Base-by-base conservation (phyloP, 2,888 invertebrate genomes). In the Andrena chrysosceles region DNA sequence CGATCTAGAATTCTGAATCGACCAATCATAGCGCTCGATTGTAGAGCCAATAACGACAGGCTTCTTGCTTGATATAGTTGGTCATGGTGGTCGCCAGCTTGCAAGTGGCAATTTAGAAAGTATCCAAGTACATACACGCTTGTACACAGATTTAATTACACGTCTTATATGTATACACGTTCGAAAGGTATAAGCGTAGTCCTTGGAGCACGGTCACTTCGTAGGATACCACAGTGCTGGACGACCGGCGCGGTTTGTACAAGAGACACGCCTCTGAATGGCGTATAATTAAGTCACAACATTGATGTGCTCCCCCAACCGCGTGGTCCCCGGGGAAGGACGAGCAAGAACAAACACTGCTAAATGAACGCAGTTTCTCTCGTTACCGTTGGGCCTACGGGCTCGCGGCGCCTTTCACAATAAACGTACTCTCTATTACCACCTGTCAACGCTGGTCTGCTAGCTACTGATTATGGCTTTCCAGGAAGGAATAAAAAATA, bases 211-310 rank as follows among this genome's bases (percentile, higher is more conserved):
- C 73, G 91, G 91, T 90, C 91, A 90, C 86, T 89, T 82, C 86
- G 85, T 85, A 85, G 87, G 87, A 85, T 86, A 87, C 88, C 87
- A 74, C 74, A 62, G 68, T 75, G 75, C 78, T 56, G 87, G 85
- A 81, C 82, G 86, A 79, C 77, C 83, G 80, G 75, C 87, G 89
- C 89, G 90, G 91, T 92, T 91, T 90, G 89, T 89, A 90, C 90
- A 90, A 90, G 92, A 90, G 92, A 91, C 91, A 91, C 91, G 87
- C 87, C 89, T 91, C 91, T 93, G 93, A 93, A 93, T 93, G 90
- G 92, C 91, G 92, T 92, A 93, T 93, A 93, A 93, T 93, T 93
- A 93, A 93, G 93, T 93, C 93, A 91, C 92, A 91, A 92, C 92
- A 91, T 91, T 91, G 92, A 91, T 91, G 92, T 88, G 80, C 84